Base-by-base conservation (phyloP, 2,797 vertebrate species). In the Lithobates sylvaticus region DNA sequence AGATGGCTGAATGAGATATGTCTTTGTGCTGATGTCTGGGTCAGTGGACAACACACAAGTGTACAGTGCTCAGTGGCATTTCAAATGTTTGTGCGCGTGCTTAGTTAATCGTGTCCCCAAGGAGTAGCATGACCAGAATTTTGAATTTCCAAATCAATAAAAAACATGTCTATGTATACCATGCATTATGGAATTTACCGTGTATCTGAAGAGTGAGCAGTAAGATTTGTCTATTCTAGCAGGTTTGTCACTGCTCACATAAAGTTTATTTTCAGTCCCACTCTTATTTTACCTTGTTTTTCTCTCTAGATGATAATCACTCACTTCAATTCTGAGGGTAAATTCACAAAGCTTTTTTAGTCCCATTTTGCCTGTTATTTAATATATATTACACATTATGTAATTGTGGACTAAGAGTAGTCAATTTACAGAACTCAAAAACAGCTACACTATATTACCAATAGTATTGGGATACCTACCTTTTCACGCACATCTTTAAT, bases 111-210 rank as follows among this genome's bases (percentile, higher is more conserved):
- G 67, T 70, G 76, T 83, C 80, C 84, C 74, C 15, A 26, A 83
- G 75, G 83, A 69, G 73, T 27, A 16, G 69, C 67, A 69, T 80
- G 64, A 58, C 47, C 32, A 39, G 81, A 82, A 86, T 74, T 76
- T 68, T 23, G 84, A 82, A 86, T 68, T 76, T 68, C 47, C 29
- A 68, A 78, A 87, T 87, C 80, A 87, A 87, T 87, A 83, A 29
- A 29, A 16, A 16, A 42, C 29, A 71, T 47, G 29, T 67, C 64
- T 83, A 78, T 78, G 44, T 54, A 27, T 29, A n/a, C 64, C 47
- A 34, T 26, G 67, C 58, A 29, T 69, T 67, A 39, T 67, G 2
- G 44, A 68, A 87, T 73, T 74, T 78, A 86, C n/a, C 73, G 39
- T 83, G 18, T 78, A 58, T 77, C 72, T 82, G 50, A 65, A 15